Evolutionary conservation across 2,888 invertebrate species (phyloP), one percentile per base, ranked within the genome.

Genomic region (Bedellia somnulentella): DNA sequence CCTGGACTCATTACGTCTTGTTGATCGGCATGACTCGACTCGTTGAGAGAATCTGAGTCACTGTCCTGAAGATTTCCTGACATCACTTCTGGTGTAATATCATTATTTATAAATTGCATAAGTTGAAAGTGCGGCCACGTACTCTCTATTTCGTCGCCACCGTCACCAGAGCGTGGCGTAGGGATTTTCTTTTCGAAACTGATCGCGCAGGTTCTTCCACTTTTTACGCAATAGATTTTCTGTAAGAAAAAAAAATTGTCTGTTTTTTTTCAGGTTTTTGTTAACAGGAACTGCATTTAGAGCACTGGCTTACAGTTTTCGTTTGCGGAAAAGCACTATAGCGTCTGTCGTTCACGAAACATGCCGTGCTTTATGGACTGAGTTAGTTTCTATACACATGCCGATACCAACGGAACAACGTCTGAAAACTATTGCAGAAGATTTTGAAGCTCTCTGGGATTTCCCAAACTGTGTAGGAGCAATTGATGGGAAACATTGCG

Each of bases 391-490:
- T 10, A 4, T 11, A 14, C 27, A 27, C 14, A 27, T 27, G 17
- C 27, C 27, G 5, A 16, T 18, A 9, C 27, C 12, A 27, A 27
- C 27, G 4, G 11, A 13, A 18, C 17, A 27, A 10, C 6, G 18
- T 3, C 12, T 27, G 12, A 27, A 11, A 11, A 27, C 5, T 6
- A 27, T 5, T 3, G 10, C 27, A 27, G 18, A 27, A 8, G 3
- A 10, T 4, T 27, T 27, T 27, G 17, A 13, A 8, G 11, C 27
- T 8, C 17, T 12, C 17, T 27, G 27, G 27, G 17, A 27, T 18
- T 27, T 27, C 11, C 27, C 27, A 9, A 27, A 27, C 9, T 27
- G 27, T 9, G 4, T 27, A 5, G 27, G 27, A 10, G 17, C n/a
- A n/a, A n/a, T n/a, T n/a, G n/a, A n/a, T n/a, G n/a, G n/a, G n/a